These are phyloP conservation scores for Lucilia sericata DNA, from an alignment of 1,140 invertebrate genomes.

Conservation along the genomic window DNA sequence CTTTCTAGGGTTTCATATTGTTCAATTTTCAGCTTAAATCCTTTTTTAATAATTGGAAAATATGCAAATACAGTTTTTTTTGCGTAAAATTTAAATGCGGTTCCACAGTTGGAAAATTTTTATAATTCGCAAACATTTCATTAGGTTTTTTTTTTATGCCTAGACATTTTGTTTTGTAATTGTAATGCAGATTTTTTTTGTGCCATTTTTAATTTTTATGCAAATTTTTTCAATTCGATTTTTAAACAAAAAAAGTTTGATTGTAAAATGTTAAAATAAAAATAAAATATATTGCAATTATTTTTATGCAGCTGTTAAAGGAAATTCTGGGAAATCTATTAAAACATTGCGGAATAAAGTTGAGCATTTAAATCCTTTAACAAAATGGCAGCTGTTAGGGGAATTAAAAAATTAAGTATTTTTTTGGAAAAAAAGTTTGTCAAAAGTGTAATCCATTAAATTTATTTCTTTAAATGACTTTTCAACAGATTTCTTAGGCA, in stretches of 20 bases:
- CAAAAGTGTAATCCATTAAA: no score
- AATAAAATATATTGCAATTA: not conserved
- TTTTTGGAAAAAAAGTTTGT: no score
- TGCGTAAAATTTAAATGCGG: constrained; percentile 6
- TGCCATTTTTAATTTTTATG: constrained; percentile 61
- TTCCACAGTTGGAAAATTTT: constrained; percentile 25
- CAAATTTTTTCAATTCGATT: constrained; percentile 31
- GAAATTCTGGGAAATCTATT: constrained; percentile 3
- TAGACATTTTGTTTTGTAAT: constrained; percentile 54
- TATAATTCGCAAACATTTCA: not conserved
- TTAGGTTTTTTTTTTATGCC: not conserved
- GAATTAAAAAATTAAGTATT: no score
- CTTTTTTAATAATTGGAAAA: constrained; percentile 25
- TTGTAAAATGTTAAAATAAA: not conserved
- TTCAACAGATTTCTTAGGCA: no score
- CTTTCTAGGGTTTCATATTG: not conserved
- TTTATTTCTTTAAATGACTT: no score
- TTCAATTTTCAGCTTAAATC: constrained; percentile 2
- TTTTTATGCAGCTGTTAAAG: not conserved
- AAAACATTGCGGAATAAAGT: not conserved
- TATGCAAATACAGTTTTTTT: not conserved
- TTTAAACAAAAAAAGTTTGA: not conserved
- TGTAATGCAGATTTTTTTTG: constrained; percentile 65
- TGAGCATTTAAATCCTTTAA: no score
- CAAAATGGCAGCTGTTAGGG: not conserved